These are phyloP conservation scores for Trissolcus brochymenae DNA, from an alignment of 2,888 invertebrate genomes.

Conservation along the genomic window DNA sequence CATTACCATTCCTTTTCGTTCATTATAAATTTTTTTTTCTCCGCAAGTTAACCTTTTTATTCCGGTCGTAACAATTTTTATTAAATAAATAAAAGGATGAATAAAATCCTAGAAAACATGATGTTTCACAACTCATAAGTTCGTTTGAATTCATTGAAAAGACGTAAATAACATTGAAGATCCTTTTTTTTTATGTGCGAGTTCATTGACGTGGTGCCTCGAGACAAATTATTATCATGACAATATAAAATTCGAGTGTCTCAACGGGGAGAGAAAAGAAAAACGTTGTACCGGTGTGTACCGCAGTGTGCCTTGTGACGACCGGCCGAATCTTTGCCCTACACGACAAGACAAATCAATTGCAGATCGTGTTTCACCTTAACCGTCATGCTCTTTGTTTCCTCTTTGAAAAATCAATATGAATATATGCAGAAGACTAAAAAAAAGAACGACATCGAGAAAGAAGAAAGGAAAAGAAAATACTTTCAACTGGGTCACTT, in stretches of 20 bases:
- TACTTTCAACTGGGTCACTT: slow-evolving; percentile 11
- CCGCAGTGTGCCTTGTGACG: slow-evolving; percentile 56
- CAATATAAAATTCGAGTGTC: slow-evolving; percentile 46
- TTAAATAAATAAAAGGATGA: too few relatives aligned
- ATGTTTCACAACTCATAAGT: too few relatives aligned
- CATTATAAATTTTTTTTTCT: too few relatives aligned
- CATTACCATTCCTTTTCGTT: not conserved
- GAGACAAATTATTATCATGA: slow-evolving; percentile 5
- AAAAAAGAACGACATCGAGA: too few relatives aligned
- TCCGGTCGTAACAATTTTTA: too few relatives aligned
- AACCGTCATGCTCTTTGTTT: slow-evolving; percentile 26
- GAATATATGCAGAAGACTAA: too few relatives aligned
- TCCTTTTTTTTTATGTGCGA: too few relatives aligned
- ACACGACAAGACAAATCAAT: slow-evolving; percentile 40
- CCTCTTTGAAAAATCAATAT: not conserved
- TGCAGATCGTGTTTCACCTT: slow-evolving; percentile 46
- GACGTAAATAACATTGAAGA: too few relatives aligned
- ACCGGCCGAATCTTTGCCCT: slow-evolving; percentile 22
- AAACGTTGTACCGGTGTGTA: slow-evolving; percentile 50
- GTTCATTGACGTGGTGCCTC: too few relatives aligned
- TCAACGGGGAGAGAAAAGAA: not conserved
- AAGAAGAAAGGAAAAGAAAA: not conserved
- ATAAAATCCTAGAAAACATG: too few relatives aligned
- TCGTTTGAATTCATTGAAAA: too few relatives aligned
- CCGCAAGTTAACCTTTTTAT: too few relatives aligned